Percentiles rank a stretch among this genome's conserved stretches.
Conservation (phyloP, 2,888 invertebrate genomes). For the Papilio protenor region DNA sequence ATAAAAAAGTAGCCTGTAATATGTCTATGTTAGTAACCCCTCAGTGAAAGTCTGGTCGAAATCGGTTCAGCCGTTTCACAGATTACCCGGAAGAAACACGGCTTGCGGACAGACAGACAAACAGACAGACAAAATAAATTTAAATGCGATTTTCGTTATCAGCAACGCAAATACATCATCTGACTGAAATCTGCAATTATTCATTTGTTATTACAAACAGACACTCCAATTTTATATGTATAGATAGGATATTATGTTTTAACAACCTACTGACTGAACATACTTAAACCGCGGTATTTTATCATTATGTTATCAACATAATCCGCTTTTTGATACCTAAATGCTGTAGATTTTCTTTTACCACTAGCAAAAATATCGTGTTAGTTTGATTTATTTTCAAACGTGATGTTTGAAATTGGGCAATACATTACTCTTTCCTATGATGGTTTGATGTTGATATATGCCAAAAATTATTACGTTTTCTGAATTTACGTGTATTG, state of each 20-base stretch:
- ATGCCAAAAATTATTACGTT: constrained; percentile 29
- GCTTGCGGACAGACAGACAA: too few species aligned
- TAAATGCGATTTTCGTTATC: too few species aligned
- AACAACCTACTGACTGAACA: neutral
- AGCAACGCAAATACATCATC: too few species aligned
- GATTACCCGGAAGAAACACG: too few species aligned
- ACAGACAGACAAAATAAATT: too few species aligned
- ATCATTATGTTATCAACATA: neutral
- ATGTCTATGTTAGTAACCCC: too few species aligned
- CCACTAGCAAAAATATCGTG: constrained; percentile 4
- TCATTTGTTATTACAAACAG: too few species aligned
- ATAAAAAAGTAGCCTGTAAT: too few species aligned
- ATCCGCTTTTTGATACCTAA: neutral
- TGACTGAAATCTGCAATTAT: too few species aligned
- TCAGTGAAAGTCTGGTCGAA: neutral
- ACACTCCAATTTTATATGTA: too few species aligned
- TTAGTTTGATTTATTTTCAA: constrained; percentile 30
- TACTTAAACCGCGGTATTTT: neutral
- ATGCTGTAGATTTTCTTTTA: neutral
- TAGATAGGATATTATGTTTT: too few species aligned
- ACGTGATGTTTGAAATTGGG: constrained; percentile 28
- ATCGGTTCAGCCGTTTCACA: neutral
- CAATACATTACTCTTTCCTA: constrained; percentile 8
- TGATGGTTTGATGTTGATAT: constrained; percentile 26
- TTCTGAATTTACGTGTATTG: constrained; percentile 17